Base-by-base conservation (phyloP, 1,140 invertebrate species). In the Lordiphosa stackelbergi region DNA sequence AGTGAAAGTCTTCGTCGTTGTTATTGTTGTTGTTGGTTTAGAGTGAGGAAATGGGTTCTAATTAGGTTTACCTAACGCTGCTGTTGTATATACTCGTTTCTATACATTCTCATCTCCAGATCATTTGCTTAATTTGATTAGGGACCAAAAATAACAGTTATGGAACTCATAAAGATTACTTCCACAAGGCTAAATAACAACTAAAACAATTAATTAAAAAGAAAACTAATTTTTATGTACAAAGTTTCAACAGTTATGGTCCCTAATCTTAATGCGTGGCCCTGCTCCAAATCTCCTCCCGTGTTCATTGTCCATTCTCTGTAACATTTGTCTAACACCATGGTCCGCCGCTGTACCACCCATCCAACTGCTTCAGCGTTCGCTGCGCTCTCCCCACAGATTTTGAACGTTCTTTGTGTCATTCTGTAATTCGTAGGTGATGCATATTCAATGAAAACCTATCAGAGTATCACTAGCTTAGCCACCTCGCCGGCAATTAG, bases 401-500 rank as follows among this genome's bases (percentile, higher is more conserved):
- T 19, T 49, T 53, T 63, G 48, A 70, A 73, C 66, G 56, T 56
- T 56, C 68, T 73, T 58, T 73, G 63, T 81, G 55, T 83, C 71
- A 66, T 68, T 68, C 65, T 84, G 28, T 31, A 31, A 70, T 73
- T 63, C 60, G 36, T 83, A 87, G 85, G 85, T 77, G 85, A 87
- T 64, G 85, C 85, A 72, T 87, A 86, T 70, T 87, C 85, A 78
- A 85, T 87, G 85, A 87, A 87, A 87, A 87, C 85, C 10, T 87
- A 85, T 85, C 79, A 86, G 81, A 87, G 85, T 86, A 86, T 86
- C 75, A 87, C 86, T 87, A 87, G 85, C 70, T 85, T 87, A 87
- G 85, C 85, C 65, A 87, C 85, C 34, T 87, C 85, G 45, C 79
- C 83, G 63, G 85, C 85, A 19, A 85, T 86, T 56, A 87, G 85